Evolutionary conservation across 2,888 invertebrate genomes (phyloP).

Genomic region (Chymomyza procnemis): DNA sequence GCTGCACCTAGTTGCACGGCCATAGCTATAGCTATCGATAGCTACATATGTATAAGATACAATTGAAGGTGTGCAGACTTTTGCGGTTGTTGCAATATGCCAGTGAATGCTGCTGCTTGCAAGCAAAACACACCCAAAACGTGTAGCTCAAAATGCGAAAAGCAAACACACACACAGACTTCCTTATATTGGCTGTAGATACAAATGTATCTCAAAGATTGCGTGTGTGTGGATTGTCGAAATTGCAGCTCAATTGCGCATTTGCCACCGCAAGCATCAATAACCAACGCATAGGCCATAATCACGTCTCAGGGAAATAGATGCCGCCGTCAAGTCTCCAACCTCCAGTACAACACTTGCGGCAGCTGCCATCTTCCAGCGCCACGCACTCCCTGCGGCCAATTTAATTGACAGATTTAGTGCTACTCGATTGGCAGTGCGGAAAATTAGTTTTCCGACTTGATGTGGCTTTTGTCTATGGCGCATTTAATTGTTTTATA

Average conservation of each 20-base stretch:
- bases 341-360: slow-evolving; percentile 1
- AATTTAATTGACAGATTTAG: slow-evolving; percentile 78
- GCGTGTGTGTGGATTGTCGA: slow-evolving; percentile 53
- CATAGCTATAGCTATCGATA: slow-evolving; percentile 38
- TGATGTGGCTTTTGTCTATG: slow-evolving; percentile 51
- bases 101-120: not conserved
- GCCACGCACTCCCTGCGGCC: slow-evolving; percentile 71
- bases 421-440: slow-evolving; percentile 75
- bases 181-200: slow-evolving; percentile 10
- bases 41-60: slow-evolving; percentile 46
- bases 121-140: slow-evolving; percentile 59
- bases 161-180: slow-evolving; percentile 37
- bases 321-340: not conserved
- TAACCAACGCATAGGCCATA: slow-evolving; percentile 55
- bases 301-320: slow-evolving; percentile 57
- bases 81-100: slow-evolving; percentile 28
- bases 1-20: slow-evolving; percentile 7
- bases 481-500: slow-evolving; percentile 68
- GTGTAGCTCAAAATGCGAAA: slow-evolving; percentile 65
- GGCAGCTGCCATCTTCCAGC: slow-evolving; percentile 4
- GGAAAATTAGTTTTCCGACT: slow-evolving; percentile 73
- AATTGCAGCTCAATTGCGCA: slow-evolving; percentile 73
- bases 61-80: slow-evolving; percentile 27
- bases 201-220: slow-evolving; percentile 52
- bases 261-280: slow-evolving; percentile 73